These are phyloP conservation scores for Cordilura impudica DNA, from an alignment of 2,888 invertebrate genomes.

Conservation along the genomic window DNA sequence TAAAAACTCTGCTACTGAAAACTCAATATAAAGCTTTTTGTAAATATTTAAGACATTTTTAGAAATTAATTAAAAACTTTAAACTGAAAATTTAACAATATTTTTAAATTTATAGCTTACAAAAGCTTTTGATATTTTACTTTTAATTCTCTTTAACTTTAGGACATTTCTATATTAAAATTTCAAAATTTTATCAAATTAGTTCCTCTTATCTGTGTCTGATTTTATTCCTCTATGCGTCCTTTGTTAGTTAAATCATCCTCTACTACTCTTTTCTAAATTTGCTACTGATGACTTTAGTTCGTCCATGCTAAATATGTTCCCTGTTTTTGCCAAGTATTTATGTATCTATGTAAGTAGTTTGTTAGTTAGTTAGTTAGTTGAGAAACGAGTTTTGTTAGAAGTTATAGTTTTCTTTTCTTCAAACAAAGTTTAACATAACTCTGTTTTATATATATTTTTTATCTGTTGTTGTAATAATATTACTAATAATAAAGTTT, in stretches of 20 bases:
- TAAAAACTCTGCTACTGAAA: no score
- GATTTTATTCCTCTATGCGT: neutral
- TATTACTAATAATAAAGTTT: neutral
- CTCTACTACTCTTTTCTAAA: neutral
- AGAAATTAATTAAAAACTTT: no score
- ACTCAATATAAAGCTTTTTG: no score
- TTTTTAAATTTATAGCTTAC: no score
- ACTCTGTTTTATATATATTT: constrained; percentile 1
- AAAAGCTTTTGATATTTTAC: no score
- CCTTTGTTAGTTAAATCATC: constrained; percentile 5
- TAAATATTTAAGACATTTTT: no score
- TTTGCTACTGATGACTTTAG: constrained; percentile 17
- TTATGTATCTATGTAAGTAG: constrained; percentile 38
- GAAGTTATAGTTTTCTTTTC: neutral
- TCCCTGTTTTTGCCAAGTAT: constrained; percentile 63
- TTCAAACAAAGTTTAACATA: neutral
- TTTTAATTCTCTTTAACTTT: neutral
- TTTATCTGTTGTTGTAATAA: neutral
- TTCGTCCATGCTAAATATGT: constrained; percentile 56
- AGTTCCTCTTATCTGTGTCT: neutral
- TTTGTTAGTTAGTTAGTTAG: constrained; percentile 23
- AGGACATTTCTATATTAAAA: neutral
- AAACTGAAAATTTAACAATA: no score
- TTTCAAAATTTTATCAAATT: neutral
- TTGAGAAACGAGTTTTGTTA: constrained; percentile 5